Evolutionary conservation across 2,888 invertebrate species (phyloP).

Genomic region (Isoperla grammatica): DNA sequence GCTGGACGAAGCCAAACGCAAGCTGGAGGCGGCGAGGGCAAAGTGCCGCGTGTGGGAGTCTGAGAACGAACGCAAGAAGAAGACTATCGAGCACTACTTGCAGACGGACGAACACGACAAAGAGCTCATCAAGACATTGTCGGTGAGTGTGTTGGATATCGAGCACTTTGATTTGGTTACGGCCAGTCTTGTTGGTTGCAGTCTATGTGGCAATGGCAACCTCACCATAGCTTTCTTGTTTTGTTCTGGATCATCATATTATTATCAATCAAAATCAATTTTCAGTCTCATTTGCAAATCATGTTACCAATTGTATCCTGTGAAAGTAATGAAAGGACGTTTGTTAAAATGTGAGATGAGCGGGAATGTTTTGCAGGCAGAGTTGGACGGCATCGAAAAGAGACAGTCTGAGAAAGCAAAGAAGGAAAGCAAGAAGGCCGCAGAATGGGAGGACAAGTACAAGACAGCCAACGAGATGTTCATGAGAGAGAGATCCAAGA

Average conservation of each 20-base stretch:
- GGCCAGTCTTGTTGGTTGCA: too few species aligned
- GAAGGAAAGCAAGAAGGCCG: background rate
- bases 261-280: too few species aligned
- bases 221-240: too few species aligned
- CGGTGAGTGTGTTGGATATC: constrained; percentile 43
- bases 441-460: background rate
- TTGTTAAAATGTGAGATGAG: too few species aligned
- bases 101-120: constrained; percentile 61
- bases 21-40: constrained; percentile 60
- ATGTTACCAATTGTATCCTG: too few species aligned
- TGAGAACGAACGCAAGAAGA: constrained; percentile 53
- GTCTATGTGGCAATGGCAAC: too few species aligned
- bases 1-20: constrained; percentile 37
- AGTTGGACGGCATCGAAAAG: background rate
- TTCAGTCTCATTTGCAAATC: too few species aligned
- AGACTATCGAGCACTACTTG: constrained; percentile 54
- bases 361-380: too few species aligned
- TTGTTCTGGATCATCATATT: too few species aligned
- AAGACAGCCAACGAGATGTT: background rate
- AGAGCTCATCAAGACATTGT: constrained; percentile 55
- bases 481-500: background rate
- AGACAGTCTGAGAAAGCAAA: background rate
- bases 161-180: too few species aligned
- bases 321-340: too few species aligned
- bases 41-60: constrained; percentile 63